A percentile compares a stretch with the other conserved stretches of the same genome.
Evolutionary conservation across 2,888 invertebrate genomes (phyloP).

Genomic region (Capitulum mitella): DNA sequence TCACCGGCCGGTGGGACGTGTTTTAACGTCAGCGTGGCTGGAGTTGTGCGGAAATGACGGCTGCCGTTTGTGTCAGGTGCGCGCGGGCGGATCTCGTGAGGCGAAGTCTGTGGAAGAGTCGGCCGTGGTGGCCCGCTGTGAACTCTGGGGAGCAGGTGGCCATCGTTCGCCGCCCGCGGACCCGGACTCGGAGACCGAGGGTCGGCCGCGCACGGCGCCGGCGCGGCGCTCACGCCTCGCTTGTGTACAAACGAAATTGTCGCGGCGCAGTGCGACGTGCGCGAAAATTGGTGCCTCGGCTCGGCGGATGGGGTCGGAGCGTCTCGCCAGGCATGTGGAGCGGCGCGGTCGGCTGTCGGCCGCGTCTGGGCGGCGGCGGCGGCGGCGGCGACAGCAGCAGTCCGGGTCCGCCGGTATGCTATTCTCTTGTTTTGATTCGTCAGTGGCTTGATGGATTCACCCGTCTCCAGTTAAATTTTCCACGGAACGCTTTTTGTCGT

Average conservation of each 20-base stretch:
- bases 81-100: background rate
- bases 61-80: background rate
- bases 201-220: background rate
- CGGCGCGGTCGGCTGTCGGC: too few species aligned
- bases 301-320: background rate
- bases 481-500: background rate
- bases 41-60: too few species aligned
- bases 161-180: background rate
- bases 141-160: background rate
- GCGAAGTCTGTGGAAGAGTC: background rate
- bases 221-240: background rate
- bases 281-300: background rate
- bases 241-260: conserved; percentile 2
- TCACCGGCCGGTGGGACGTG: too few species aligned
- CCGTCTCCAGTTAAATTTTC: background rate
- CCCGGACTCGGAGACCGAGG: background rate
- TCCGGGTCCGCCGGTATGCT: background rate
- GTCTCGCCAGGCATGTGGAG: background rate
- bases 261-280: background rate
- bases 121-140: background rate
- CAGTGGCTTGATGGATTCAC: background rate
- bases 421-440: background rate
- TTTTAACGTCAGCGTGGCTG: too few species aligned
- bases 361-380: background rate
- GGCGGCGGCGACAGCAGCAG: background rate